phyloP scores from a whole-genome alignment of 2,113 vertebrate genomes.

The Mesembrinibis cayennensis region DNA sequence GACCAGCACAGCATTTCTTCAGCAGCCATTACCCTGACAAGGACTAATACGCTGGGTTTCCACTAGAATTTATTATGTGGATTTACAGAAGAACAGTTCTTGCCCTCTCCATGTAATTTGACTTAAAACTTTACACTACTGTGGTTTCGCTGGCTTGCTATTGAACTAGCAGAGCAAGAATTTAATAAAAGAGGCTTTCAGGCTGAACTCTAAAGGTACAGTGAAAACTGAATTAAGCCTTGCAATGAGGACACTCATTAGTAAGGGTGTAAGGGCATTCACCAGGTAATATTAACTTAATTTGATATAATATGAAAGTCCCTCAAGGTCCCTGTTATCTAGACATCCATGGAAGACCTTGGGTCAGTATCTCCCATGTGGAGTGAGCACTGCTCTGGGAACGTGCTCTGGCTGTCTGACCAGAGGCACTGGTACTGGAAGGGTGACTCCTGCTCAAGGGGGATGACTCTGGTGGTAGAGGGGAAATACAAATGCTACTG shows the following conservation, averaged over 20 bases:
- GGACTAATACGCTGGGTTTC: neutral
- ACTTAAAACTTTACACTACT: neutral
- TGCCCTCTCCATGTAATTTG: neutral
- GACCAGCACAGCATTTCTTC: neutral
- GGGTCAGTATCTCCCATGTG: neutral
- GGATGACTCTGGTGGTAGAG: neutral
- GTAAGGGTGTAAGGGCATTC: neutral
- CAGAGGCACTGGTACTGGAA: neutral
- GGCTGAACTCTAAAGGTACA: neutral
- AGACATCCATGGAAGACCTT: neutral
- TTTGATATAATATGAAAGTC: neutral
- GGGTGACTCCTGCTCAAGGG: neutral
- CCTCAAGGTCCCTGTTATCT: neutral
- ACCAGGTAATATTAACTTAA: neutral
- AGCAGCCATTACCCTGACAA: neutral
- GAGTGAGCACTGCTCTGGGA: neutral
- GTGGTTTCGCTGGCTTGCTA: neutral
- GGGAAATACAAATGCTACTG: neutral
- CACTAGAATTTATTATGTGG: constrained; percentile 7
- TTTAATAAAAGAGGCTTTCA: constrained; percentile 13
- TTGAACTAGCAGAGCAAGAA: neutral
- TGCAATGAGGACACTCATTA: neutral
- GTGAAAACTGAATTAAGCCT: constrained; percentile 24
- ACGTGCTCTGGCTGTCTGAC: neutral
- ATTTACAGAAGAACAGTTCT: constrained; percentile 13